Evolutionary conservation across 2,797 vertebrate genomes (phyloP), one percentile per base, ranked within the genome.

Genomic region (Premnoplex brunnescens): DNA sequence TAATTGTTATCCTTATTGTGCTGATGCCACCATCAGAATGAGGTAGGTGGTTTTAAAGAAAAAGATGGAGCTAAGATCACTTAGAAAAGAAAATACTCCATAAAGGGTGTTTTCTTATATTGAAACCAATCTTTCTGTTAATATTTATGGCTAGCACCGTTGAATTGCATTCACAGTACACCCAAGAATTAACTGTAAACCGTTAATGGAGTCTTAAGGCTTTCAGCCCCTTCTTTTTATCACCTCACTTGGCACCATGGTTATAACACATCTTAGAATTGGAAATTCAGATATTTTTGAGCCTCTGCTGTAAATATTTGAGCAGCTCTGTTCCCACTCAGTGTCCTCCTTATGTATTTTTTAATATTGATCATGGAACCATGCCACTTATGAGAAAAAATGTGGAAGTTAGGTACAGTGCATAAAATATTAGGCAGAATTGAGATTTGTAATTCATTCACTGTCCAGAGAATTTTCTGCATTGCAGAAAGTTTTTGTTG

Each of bases 1-100:
- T 96, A 97, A 93, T 78, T 95, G 34, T 87, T 91, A 74, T 72
- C 27, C 58, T 95, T 76, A 72, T 62, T 96, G 54, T 92, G 72
- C 51, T 77, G 27, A 46, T 90, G 49, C 56, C 32, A 27, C 77
- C 32, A 69, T 96, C 76, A 85, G 85, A 97, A 95, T 85, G 62
- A 97, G 64, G 51, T 77, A 89, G 43, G 26, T 85, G 60, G 21
- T 43, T 90, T 93, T n/a, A 34, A 94, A 51, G 44, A 37, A 62
- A 90, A 72, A 69, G 23, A 54, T 60, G n/a, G 26, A n/a, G 55
- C 34, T 89, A 26, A 27, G 58, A n/a, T 86, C 32, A 54, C 43
- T 68, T 74, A 86, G 26, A 58, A 92, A 93, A 93, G 22, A 81
- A 91, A 96, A 84, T 30, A 67, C 23, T 89, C 66, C 36, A 28